phyloP scores from a whole-genome alignment of 2,888 invertebrate species.

The Lycocerus yunnanus region DNA sequence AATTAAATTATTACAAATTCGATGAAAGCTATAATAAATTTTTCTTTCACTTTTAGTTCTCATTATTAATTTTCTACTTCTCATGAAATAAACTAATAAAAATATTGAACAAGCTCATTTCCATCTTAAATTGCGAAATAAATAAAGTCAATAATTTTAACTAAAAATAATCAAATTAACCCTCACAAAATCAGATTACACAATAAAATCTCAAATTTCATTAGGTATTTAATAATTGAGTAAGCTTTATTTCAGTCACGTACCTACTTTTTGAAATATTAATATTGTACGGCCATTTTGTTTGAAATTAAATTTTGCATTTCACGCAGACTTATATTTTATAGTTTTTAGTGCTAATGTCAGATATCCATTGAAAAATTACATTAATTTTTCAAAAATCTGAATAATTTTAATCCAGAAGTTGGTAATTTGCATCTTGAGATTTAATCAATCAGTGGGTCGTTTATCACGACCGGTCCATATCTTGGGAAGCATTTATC shows the following conservation, averaged over 20 bases:
- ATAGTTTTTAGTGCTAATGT: not conserved
- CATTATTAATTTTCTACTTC: not conserved
- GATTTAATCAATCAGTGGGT: conserved; percentile 21
- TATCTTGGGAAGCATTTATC: conserved; percentile 16
- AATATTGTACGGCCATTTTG: not conserved
- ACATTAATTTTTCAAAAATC: not conserved
- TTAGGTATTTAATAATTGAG: conserved; percentile 2
- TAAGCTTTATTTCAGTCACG: conserved; percentile 1
- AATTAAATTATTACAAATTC: not conserved
- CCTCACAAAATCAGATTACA: not conserved
- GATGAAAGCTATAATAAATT: not conserved
- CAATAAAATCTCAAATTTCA: conserved; percentile 4
- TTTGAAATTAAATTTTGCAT: not conserved
- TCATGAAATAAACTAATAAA: not conserved
- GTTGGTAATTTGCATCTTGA: conserved; percentile 19
- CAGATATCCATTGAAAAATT: not conserved
- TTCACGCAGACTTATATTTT: not conserved
- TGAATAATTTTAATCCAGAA: conserved; percentile 18
- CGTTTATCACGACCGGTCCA: conserved; percentile 21
- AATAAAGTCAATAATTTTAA: not conserved
- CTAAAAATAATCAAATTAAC: not conserved
- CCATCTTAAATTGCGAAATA: not conserved
- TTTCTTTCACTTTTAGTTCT: not conserved
- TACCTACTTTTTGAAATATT: not conserved
- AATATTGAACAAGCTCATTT: not conserved